phyloP scores from a whole-genome alignment of 92 coral and sea anemone species.

The Umimayanthus kanabou region DNA sequence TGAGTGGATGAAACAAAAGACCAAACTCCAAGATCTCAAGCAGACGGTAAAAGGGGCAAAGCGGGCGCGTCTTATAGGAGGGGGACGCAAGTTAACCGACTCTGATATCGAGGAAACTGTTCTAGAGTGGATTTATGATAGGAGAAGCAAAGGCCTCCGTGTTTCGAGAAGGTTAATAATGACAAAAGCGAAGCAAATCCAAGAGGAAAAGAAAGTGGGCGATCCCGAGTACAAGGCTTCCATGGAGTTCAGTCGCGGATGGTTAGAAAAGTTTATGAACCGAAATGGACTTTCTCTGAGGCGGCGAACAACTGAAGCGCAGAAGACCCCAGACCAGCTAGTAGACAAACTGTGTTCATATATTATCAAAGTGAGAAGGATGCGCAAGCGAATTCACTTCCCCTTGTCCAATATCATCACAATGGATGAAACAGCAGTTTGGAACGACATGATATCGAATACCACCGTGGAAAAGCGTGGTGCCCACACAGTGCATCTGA shows the following conservation, averaged over 20 bases:
- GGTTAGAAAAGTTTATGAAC: constrained; percentile 48
- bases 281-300: constrained; percentile 47
- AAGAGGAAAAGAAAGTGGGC: constrained; percentile 39
- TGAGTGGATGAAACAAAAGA: constrained; percentile 46
- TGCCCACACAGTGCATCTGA: constrained; percentile 49
- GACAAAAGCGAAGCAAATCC: constrained; percentile 40
- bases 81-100: constrained; percentile 40
- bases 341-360: constrained; percentile 35
- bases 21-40: constrained; percentile 30
- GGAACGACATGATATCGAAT: constrained; percentile 45
- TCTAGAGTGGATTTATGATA: constrained; percentile 50
- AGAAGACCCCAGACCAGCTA: constrained; percentile 38
- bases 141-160: constrained; percentile 47
- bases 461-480: constrained; percentile 53
- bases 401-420: constrained; percentile 35
- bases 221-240: background rate
- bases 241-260: background rate
- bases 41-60: constrained; percentile 35
- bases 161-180: no score
- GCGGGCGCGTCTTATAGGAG: constrained; percentile 36
- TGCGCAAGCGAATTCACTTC: constrained; percentile 12
- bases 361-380: constrained; percentile 35
- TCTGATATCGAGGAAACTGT: constrained; percentile 34
- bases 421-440: background rate
- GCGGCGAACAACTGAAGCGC: constrained; percentile 50